A percentile compares a stretch with the other conserved stretches of the same genome.
Conservation (phyloP, 2,113 vertebrate genomes). For the Centropus unirufus region DNA sequence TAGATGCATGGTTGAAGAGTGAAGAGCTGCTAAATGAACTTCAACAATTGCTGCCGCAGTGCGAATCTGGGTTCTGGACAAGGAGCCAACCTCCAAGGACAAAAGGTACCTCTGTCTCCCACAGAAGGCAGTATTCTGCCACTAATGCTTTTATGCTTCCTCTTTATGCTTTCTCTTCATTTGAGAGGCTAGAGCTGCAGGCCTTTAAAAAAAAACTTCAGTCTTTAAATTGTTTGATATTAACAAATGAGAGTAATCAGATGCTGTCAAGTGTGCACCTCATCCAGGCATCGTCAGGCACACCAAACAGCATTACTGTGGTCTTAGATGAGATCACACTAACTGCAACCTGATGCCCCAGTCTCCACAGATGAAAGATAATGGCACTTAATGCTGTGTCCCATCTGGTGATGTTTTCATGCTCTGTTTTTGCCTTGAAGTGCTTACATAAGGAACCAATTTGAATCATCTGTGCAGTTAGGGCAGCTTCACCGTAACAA, state of each 20-base stretch:
- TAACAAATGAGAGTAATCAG: not conserved
- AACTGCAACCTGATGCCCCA: not conserved
- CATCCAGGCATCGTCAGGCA: not conserved
- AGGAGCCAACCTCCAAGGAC: not conserved
- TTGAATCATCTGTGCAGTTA: not conserved
- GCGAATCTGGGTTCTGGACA: not conserved
- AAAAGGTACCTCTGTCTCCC: not conserved
- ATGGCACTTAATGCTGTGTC: not conserved
- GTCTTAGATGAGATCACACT: not conserved
- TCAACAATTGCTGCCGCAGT: not conserved
- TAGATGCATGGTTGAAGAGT: not conserved
- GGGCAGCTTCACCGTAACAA: not conserved
- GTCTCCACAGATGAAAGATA: not conserved
- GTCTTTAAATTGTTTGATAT: not conserved
- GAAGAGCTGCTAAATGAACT: not conserved
- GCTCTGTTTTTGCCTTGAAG: not conserved
- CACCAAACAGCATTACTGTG: not conserved
- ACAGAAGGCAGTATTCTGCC: not conserved
- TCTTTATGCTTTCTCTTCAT: too few species aligned
- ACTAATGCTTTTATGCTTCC: not conserved
- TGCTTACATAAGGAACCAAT: not conserved
- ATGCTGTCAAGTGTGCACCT: not conserved
- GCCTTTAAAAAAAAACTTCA: not conserved
- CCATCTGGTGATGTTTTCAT: fast-evolving
- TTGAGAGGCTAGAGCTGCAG: not conserved